Evolutionary conservation across 2,797 vertebrate species (phyloP).

Genomic region (Tinamus major): DNA sequence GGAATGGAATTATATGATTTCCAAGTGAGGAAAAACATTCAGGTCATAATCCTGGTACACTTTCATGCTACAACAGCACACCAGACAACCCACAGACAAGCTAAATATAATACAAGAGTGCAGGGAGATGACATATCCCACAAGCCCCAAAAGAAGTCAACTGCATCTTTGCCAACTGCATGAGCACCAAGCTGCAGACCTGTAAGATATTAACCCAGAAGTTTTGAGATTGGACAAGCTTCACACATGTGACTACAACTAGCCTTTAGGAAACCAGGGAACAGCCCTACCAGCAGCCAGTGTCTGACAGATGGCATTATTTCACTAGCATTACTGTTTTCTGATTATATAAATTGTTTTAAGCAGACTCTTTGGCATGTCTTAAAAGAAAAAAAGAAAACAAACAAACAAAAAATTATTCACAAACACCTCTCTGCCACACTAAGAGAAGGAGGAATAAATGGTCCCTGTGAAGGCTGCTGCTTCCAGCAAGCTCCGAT

Average conservation of each 20-base stretch:
- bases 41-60: not conserved
- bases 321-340: not conserved
- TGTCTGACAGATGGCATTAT: not conserved
- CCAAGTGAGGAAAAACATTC: not conserved
- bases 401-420: rapidly evolving
- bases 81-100: not conserved
- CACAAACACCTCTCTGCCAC: not conserved
- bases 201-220: not conserved
- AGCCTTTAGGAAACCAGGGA: not conserved
- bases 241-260: not conserved
- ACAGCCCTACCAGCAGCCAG: rapidly evolving
- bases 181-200: not conserved
- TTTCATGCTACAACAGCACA: not conserved
- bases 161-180: not conserved
- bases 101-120: not conserved
- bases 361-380: not conserved
- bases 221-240: not conserved
- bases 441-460: rapidly evolving
- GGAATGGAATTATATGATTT: not conserved
- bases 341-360: not conserved
- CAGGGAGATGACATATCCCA: not conserved
- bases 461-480: not conserved
- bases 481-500: not conserved
- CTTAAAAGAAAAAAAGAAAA: not conserved
- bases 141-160: not conserved